phyloP scores from a whole-genome alignment of 2,797 vertebrate genomes.

The Danio kyathit region DNA sequence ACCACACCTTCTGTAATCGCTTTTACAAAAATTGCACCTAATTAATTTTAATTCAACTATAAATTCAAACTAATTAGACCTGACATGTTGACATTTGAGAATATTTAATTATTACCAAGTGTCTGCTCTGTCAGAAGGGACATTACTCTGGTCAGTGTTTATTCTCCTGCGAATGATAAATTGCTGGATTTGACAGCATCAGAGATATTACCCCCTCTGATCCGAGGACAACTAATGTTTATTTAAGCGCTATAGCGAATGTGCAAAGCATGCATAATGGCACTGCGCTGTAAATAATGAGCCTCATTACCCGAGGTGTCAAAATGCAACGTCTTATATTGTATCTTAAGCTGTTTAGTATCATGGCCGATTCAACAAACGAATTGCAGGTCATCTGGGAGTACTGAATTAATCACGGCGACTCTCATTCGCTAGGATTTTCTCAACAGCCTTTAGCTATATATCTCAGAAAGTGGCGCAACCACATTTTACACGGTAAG shows the following conservation, averaged over 20 bases:
- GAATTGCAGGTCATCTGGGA: slow-evolving; percentile 26
- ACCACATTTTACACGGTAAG: slow-evolving; percentile 15
- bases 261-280: slow-evolving; percentile 30
- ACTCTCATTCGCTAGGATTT: not conserved
- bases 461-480: slow-evolving; percentile 9
- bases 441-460: not conserved
- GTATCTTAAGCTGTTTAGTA: slow-evolving; percentile 24
- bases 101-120: not conserved
- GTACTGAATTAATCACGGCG: not conserved
- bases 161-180: slow-evolving; percentile 6
- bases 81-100: slow-evolving; percentile 2
- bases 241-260: slow-evolving; percentile 12
- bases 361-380: slow-evolving; percentile 16
- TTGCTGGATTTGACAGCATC: not conserved
- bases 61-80: not conserved
- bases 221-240: slow-evolving; percentile 28
- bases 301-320: slow-evolving; percentile 18
- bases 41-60: not conserved
- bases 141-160: slow-evolving; percentile 12
- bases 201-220: slow-evolving; percentile 8
- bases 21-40: not conserved
- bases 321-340: slow-evolving; percentile 31
- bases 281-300: slow-evolving; percentile 13
- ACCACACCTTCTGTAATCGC: not conserved
- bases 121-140: slow-evolving; percentile 13